phyloP scores from a whole-genome alignment of 1,140 invertebrate genomes.

The Cyclina sinensis region DNA sequence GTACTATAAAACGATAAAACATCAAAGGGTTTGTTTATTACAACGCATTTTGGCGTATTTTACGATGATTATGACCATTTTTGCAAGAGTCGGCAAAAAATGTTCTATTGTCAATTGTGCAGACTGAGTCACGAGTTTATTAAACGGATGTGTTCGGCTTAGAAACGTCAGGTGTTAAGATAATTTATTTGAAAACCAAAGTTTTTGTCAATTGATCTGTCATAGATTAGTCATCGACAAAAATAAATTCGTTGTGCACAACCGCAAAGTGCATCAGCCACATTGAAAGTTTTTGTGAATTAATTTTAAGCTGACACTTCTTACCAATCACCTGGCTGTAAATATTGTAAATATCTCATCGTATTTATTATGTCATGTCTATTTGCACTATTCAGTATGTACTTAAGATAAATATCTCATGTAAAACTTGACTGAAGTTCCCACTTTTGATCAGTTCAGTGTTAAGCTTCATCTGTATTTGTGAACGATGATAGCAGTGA shows the following conservation, averaged over 20 bases:
- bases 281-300: too few relatives aligned
- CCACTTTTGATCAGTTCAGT: too few relatives aligned
- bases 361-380: too few relatives aligned
- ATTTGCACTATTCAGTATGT: too few relatives aligned
- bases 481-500: too few relatives aligned
- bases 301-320: too few relatives aligned
- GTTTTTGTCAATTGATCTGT: background rate
- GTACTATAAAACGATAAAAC: background rate
- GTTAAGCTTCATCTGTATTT: too few relatives aligned
- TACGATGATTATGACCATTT: background rate
- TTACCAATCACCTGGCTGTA: too few relatives aligned
- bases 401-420: too few relatives aligned
- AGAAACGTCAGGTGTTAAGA: background rate
- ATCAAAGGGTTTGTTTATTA: background rate
- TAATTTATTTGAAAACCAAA: background rate
- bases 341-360: too few relatives aligned
- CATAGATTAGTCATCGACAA: conserved; percentile 17
- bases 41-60: background rate
- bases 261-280: background rate
- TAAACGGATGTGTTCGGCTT: background rate
- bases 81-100: background rate
- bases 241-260: background rate
- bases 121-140: background rate
- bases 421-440: too few relatives aligned
- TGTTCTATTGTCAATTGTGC: background rate